These are phyloP conservation scores for Caranx ignobilis DNA, from an alignment of 2,113 vertebrate species.

Conservation along the genomic window DNA sequence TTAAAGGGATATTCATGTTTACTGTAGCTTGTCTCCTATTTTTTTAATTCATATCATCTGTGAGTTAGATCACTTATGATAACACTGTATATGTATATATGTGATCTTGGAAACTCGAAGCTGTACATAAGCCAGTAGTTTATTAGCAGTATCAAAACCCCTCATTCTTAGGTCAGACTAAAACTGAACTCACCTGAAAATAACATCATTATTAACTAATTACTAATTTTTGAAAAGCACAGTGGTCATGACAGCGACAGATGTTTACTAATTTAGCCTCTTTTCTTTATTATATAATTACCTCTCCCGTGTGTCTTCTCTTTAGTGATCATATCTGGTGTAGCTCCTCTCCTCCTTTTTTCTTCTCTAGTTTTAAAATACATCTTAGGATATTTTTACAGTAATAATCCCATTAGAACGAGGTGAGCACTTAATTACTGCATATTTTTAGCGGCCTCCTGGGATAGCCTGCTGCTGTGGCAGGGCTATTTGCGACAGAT, in stretches of 20 bases:
- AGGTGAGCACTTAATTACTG: conserved; percentile 75
- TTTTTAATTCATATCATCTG: background rate
- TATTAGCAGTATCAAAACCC: background rate
- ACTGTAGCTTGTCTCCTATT: background rate
- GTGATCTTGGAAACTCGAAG: background rate
- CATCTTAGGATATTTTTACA: conserved; percentile 49
- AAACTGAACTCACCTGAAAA: background rate
- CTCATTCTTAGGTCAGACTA: background rate
- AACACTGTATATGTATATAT: background rate
- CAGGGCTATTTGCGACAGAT: conserved; percentile 49
- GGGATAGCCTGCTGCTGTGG: conserved; percentile 44
- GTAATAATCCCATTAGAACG: conserved; percentile 66
- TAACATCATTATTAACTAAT: too few relatives aligned
- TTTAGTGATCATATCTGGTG: background rate
- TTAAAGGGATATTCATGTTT: background rate
- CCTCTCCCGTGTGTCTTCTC: background rate
- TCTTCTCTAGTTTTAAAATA: conserved; percentile 44
- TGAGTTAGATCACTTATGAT: too few relatives aligned
- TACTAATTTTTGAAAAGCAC: too few relatives aligned
- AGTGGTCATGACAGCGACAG: background rate
- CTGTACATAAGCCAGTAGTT: background rate
- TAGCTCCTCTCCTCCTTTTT: conserved; percentile 23
- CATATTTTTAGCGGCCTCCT: conserved; percentile 71
- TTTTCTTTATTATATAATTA: background rate
- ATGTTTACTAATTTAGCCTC: background rate